phyloP scores from a whole-genome alignment of 2,113 vertebrate species.

The Sitta europaea region DNA sequence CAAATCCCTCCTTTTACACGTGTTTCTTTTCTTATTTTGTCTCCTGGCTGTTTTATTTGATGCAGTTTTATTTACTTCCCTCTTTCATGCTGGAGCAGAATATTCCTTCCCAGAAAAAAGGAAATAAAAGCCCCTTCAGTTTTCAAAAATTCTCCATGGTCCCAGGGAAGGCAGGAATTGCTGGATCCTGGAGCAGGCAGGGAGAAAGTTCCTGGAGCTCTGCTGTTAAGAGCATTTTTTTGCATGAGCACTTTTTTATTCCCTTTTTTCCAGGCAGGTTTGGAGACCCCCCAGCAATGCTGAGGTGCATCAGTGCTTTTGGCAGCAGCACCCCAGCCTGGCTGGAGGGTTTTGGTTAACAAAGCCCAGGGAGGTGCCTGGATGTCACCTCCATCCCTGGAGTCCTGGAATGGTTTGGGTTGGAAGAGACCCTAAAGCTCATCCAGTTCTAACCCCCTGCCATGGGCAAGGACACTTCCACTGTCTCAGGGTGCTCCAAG shows the following conservation, averaged over 20 bases:
- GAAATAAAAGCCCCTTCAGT: not conserved
- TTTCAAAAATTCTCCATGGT: not conserved
- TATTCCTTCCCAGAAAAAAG: not conserved
- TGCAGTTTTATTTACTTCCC: not conserved
- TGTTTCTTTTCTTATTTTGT: not conserved
- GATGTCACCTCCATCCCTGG: not conserved
- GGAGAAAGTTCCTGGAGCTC: not conserved
- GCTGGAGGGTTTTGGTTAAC: not conserved
- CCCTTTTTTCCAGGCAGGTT: not conserved
- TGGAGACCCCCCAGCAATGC: not conserved
- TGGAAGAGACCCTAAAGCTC: not conserved
- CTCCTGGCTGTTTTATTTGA: not conserved
- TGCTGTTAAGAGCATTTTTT: not conserved
- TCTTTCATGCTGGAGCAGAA: not conserved
- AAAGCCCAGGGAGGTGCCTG: not conserved
- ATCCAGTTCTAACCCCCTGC: rapidly evolving
- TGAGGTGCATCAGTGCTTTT: not conserved
- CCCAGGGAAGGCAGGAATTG: not conserved
- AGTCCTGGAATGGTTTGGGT: not conserved
- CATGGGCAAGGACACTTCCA: not conserved
- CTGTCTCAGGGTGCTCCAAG: rapidly evolving
- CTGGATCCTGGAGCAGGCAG: not conserved
- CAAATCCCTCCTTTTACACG: not conserved
- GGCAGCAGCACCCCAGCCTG: not conserved
- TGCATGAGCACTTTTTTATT: not conserved